Evolutionary conservation across 2,888 invertebrate genomes (phyloP), one percentile per base, ranked within the genome.

Genomic region (Troides aeacus): DNA sequence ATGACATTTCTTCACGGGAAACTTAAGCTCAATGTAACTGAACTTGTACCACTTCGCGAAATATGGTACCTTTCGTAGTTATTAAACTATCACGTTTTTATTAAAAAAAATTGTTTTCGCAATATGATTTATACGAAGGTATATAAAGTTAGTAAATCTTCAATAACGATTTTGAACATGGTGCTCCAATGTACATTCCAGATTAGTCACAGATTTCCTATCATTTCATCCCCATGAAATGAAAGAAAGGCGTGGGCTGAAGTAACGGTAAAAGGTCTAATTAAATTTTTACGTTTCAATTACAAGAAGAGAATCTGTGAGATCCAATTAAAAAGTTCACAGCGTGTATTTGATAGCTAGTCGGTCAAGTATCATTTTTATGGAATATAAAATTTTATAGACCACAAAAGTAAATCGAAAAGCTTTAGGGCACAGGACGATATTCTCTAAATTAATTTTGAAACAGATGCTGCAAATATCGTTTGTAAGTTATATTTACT

Each of bases 301-400:
- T 66, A 53, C 60, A 60, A 39, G 24, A 53, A 53, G 46, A 39
- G 24, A 53, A 53, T 66, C 60, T 66, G 62, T 15, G 30, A 53
- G 53, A 66, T 58, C 36, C 60, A 66, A 66, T 66, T 60, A 66
- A 66, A 60, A 66, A 66, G 60, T 66, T 66, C 53, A 53, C 66
- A 53, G 66, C 36, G 66, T 66, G 66, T 50, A 60, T 59, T 60
- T 66, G 66, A 66, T 66, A 60, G 59, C 66, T 66, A 46, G 50
- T 36, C 66, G 66, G 30, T 50, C 30, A 59, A 60, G 50, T 66
- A 66, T 50, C n/a, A 66, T 66, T 66, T 39, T 66, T 59, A 66
- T 66, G 59, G 65, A 59, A 60, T 66, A 60, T 66, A 66, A 66
- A 60, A 66, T 66, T 66, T 66, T 60, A 66, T 66, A 60, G 66